These are phyloP conservation scores for Tylochromis polylepis DNA, from an alignment of 2,113 vertebrate species.

Conservation along the genomic window DNA sequence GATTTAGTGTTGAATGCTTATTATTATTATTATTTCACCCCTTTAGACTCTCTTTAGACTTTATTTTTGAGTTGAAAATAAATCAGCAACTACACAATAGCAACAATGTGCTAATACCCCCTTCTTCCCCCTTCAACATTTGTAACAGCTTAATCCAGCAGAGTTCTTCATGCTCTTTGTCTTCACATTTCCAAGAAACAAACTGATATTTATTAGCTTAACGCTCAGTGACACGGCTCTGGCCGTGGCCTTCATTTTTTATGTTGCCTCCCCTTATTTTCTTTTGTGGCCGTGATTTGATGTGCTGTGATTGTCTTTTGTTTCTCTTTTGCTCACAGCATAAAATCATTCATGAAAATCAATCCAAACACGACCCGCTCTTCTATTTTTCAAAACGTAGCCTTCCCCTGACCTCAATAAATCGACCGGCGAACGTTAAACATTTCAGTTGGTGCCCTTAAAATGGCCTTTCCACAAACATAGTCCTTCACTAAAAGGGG, in stretches of 20 bases:
- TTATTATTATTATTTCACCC: background rate
- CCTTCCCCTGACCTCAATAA: slow-evolving; percentile 73
- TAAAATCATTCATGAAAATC: slow-evolving; percentile 69
- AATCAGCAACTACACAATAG: background rate
- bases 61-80: background rate
- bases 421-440: slow-evolving; percentile 62
- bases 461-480: slow-evolving; percentile 61
- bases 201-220: slow-evolving; percentile 48
- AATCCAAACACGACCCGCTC: slow-evolving; percentile 48
- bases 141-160: background rate
- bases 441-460: slow-evolving; percentile 66
- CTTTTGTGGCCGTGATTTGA: slow-evolving; percentile 54
- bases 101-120: background rate
- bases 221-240: slow-evolving; percentile 38
- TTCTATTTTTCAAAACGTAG: slow-evolving; percentile 54
- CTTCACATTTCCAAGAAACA: slow-evolving; percentile 11
- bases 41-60: background rate
- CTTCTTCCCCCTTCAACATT: background rate
- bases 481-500: slow-evolving; percentile 33
- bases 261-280: slow-evolving; percentile 13
- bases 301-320: slow-evolving; percentile 57
- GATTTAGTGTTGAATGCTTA: background rate
- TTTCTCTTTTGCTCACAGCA: slow-evolving; percentile 52
- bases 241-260: slow-evolving; percentile 45
- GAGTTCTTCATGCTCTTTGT: slow-evolving; percentile 17